phyloP scores from a whole-genome alignment of 2,888 invertebrate genomes.

The Agrochola macilenta region DNA sequence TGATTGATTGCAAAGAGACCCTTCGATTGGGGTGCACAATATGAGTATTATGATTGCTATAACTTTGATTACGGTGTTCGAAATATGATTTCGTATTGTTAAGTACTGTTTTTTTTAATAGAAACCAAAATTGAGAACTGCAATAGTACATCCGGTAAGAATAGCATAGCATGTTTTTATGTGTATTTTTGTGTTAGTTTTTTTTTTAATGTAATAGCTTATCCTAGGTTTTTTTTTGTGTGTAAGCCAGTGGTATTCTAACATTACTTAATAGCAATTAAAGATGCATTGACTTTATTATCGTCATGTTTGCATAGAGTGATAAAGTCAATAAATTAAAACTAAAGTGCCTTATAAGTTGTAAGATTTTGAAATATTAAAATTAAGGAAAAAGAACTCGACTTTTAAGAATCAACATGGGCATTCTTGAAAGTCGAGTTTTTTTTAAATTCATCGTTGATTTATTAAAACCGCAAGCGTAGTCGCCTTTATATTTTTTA shows the following conservation, averaged over 20 bases:
- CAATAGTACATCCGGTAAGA: neutral
- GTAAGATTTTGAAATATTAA: no score
- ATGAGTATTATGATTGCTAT: constrained; percentile 12
- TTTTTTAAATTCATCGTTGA: no score
- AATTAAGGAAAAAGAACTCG: no score
- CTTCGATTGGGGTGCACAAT: constrained; percentile 22
- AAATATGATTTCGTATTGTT: constrained; percentile 17
- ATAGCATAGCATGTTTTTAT: neutral
- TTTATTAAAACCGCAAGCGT: no score
- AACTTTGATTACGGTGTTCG: neutral
- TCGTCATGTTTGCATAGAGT: no score
- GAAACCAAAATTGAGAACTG: neutral
- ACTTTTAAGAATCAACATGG: no score
- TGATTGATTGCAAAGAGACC: constrained; percentile 56
- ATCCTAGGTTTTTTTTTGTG: neutral
- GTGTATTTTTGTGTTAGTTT: neutral
- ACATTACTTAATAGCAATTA: no score
- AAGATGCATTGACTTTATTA: no score
- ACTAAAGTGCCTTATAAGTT: no score
- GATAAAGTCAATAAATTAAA: no score
- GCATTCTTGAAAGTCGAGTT: no score
- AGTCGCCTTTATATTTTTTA: no score
- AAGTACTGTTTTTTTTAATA: neutral
- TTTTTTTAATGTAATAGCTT: neutral
- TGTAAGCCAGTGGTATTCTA: neutral